Conservation (phyloP, 1,140 invertebrate genomes). For the Brachionus sp. region DNA sequence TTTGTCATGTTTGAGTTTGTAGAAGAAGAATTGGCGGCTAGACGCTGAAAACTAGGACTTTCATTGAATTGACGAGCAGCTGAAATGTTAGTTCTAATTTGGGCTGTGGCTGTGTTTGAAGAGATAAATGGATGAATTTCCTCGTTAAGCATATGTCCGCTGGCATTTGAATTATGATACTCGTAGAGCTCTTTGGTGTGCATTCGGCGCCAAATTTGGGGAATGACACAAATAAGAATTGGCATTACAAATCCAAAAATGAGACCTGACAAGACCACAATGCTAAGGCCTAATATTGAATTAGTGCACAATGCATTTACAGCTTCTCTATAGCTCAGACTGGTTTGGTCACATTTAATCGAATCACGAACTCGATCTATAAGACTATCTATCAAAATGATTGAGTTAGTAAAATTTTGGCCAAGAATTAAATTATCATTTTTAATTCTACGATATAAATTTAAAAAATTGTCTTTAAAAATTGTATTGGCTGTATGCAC, state of each 20-base stretch:
- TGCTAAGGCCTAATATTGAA: not conserved
- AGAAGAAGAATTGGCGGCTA: conserved; percentile 11
- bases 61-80: conserved; percentile 44
- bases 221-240: conserved; percentile 31
- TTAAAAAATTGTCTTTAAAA: conserved; percentile 4
- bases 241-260: conserved; percentile 26
- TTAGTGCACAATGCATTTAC: conserved; percentile 28
- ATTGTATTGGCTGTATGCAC: not conserved
- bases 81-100: conserved; percentile 36
- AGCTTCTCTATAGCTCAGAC: not conserved
- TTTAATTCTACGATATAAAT: not conserved
- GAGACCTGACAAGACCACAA: conserved; percentile 17
- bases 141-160: not conserved
- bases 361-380: not conserved
- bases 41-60: conserved; percentile 41
- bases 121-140: conserved; percentile 36
- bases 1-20: not conserved
- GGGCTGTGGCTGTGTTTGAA: not conserved
- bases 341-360: conserved; percentile 34
- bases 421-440: not conserved
- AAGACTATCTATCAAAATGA: not conserved
- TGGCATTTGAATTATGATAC: not conserved
- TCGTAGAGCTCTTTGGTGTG: conserved; percentile 20
- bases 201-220: conserved; percentile 19
- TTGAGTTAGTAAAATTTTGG: not conserved